Conservation (phyloP, 2,888 invertebrate species). For the Lydus trimaculatus region DNA sequence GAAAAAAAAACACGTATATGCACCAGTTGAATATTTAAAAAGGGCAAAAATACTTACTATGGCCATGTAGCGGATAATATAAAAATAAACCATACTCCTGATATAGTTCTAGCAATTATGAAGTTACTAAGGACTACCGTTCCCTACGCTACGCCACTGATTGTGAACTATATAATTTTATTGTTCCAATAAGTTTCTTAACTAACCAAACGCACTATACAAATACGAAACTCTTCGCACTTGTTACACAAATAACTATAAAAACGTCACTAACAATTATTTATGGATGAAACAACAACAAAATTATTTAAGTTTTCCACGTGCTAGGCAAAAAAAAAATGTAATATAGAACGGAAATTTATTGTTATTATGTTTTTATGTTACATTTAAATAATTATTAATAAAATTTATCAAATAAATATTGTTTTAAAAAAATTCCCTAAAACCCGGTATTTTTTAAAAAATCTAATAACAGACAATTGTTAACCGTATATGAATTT, state of each 20-base stretch:
- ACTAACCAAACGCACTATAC: not conserved
- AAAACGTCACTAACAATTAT: slow-evolving; percentile 1
- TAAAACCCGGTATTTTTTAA: not conserved
- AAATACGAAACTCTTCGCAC: not conserved
- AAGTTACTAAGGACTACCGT: too few relatives aligned
- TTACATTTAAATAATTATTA: not conserved
- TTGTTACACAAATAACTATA: not conserved
- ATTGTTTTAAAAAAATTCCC: not conserved
- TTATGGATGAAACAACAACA: not conserved
- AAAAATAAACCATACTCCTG: too few relatives aligned
- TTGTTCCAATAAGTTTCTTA: too few relatives aligned
- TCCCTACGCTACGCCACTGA: too few relatives aligned
- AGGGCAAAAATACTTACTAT: too few relatives aligned
- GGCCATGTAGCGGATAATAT: too few relatives aligned
- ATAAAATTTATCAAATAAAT: not conserved
- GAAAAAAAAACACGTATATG: too few relatives aligned
- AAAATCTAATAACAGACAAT: not conserved
- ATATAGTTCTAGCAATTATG: too few relatives aligned
- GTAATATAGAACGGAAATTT: not conserved
- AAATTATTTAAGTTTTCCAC: not conserved
- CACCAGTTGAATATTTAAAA: too few relatives aligned
- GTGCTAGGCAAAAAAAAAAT: not conserved
- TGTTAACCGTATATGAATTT: not conserved
- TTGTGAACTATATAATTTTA: too few relatives aligned
- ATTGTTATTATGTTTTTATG: not conserved